Evolutionary conservation across 2,797 vertebrate genomes (phyloP).

Genomic region (Distichodus sexfasciatus): DNA sequence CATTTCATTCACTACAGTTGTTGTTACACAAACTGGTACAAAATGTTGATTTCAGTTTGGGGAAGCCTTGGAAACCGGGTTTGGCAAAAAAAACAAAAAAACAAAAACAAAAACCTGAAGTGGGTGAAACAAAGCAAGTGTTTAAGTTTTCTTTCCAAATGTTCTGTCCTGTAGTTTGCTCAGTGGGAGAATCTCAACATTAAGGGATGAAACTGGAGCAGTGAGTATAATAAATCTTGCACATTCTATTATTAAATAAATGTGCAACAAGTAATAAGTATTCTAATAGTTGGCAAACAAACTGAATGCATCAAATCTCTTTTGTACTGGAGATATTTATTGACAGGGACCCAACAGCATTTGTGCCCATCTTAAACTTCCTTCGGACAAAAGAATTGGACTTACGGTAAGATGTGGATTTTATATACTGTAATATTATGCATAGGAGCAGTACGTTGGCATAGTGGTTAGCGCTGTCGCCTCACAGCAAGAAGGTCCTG

Average conservation of each 20-base stretch:
- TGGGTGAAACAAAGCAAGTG: no score
- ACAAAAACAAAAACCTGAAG: no score
- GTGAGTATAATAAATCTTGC: slow-evolving; percentile 71
- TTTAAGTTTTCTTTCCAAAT: not conserved
- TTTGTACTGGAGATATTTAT: slow-evolving; percentile 91
- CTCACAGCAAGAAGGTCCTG: no score
- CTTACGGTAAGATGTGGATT: slow-evolving; percentile 77
- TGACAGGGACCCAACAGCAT: slow-evolving; percentile 95
- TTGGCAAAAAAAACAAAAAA: no score
- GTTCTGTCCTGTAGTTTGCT: slow-evolving; percentile 82
- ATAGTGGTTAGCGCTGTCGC: no score
- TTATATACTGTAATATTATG: not conserved
- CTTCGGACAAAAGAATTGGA: slow-evolving; percentile 98
- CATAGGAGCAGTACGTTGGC: no score
- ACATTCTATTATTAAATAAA: not conserved
- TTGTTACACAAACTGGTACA: no score
- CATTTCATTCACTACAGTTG: no score
- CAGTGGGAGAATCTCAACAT: slow-evolving; percentile 97
- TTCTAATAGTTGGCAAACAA: no score
- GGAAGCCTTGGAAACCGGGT: no score
- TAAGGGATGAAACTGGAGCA: slow-evolving; percentile 98
- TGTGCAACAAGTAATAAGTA: no score
- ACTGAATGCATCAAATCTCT: not conserved
- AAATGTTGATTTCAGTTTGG: no score
- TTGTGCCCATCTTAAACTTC: slow-evolving; percentile 98